These are phyloP conservation scores for Adelosebastes latens DNA, from an alignment of 2,797 vertebrate species.

Conservation along the genomic window DNA sequence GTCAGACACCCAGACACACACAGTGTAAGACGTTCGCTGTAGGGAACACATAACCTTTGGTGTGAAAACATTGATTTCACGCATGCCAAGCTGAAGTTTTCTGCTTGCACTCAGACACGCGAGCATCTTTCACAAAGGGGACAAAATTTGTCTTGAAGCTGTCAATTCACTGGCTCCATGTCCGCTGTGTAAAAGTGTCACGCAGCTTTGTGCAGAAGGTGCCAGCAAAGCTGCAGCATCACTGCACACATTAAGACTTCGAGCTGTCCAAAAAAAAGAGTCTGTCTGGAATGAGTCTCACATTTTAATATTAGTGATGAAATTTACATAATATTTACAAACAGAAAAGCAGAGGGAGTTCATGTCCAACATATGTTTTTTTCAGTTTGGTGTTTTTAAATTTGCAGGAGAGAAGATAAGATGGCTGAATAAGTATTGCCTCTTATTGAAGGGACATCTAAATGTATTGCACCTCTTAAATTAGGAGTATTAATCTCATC, in stretches of 20 bases:
- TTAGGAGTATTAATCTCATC: constrained; percentile 56
- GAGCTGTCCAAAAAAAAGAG: background rate
- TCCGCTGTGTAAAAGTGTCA: constrained; percentile 29
- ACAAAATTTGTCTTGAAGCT: constrained; percentile 58
- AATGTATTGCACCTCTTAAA: constrained; percentile 42
- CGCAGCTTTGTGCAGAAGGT: constrained; percentile 19
- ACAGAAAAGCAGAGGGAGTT: background rate
- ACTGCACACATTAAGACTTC: constrained; percentile 31
- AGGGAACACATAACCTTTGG: constrained; percentile 64
- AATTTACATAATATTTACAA: background rate
- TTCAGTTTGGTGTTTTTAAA: constrained; percentile 15
- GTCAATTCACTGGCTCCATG: constrained; percentile 44
- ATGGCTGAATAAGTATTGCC: background rate
- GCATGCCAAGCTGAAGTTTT: constrained; percentile 60
- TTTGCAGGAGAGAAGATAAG: constrained; percentile 6
- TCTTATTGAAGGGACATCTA: constrained; percentile 33
- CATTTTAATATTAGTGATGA: constrained; percentile 25
- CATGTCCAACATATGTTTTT: background rate
- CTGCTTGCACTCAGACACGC: constrained; percentile 45
- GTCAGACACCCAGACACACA: constrained; percentile 65
- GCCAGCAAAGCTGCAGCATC: constrained; percentile 36
- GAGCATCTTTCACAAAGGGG: constrained; percentile 46
- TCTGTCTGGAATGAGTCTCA: background rate
- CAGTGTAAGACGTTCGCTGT: constrained; percentile 38
- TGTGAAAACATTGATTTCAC: constrained; percentile 79